Evolutionary conservation across 2,797 vertebrate genomes (phyloP).

Genomic region (Tangara arthus): DNA sequence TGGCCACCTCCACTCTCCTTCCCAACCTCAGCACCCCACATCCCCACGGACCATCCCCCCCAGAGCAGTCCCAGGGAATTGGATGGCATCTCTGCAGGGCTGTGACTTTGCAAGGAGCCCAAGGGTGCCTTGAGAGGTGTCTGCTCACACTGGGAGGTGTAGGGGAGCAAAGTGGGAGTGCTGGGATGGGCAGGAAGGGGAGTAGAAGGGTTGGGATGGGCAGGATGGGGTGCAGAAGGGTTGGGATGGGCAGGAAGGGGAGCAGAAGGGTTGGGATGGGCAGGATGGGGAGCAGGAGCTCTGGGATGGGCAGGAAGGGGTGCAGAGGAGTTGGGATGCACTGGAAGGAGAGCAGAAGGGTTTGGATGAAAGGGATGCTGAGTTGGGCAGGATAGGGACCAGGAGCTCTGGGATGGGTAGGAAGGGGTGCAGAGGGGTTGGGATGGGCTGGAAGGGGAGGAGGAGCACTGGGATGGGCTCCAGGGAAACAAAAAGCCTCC

Average conservation of each 20-base stretch:
- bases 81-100: background rate
- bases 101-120: background rate
- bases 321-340: accelerated
- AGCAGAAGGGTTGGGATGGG: background rate
- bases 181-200: background rate
- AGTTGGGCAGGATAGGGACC: accelerated
- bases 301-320: background rate
- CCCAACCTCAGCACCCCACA: background rate
- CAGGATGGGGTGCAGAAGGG: background rate
- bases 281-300: no score
- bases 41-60: accelerated
- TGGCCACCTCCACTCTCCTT: background rate
- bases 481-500: background rate
- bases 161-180: background rate
- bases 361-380: no score
- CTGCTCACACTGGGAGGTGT: background rate
- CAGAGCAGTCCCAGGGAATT: accelerated
- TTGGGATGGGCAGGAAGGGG: background rate
- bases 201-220: no score
- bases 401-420: background rate
- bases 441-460: no score
- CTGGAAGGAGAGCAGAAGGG: background rate
- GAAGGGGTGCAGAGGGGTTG: background rate
- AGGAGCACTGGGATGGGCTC: background rate
- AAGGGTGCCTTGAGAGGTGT: background rate